Conservation (phyloP, 2,797 vertebrate genomes). For the Microctenopoma stevenorrisi region DNA sequence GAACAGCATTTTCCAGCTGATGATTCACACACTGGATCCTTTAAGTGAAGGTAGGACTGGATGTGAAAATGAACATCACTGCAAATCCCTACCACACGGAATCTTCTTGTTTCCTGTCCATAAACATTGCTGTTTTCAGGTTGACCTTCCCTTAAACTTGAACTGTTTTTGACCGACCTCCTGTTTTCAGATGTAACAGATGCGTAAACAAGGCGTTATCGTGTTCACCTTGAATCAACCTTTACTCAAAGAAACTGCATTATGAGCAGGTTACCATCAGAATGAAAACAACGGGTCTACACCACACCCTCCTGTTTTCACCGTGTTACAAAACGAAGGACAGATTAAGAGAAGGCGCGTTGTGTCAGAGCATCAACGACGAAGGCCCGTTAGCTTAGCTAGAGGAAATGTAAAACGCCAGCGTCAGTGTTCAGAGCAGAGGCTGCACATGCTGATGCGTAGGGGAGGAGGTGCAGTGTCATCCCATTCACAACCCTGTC, state of each 20-base stretch:
- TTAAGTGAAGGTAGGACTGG: conserved; percentile 91
- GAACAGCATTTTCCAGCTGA: conserved; percentile 99
- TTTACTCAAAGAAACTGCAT: conserved; percentile 5
- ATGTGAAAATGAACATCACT: no score
- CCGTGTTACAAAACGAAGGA: not conserved
- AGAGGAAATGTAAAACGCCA: conserved; percentile 60
- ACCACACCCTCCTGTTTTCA: not conserved
- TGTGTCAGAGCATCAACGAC: conserved; percentile 59
- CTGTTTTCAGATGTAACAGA: conserved; percentile 22
- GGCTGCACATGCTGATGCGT: conserved; percentile 60
- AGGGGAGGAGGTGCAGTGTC: conserved; percentile 36
- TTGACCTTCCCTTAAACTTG: conserved; percentile 3
- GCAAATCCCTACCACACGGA: not conserved
- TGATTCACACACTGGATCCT: conserved; percentile 98
- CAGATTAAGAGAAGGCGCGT: conserved; percentile 13
- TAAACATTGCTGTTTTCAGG: conserved; percentile 21
- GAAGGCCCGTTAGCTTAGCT: conserved; percentile 65
- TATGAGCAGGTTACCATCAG: conserved; percentile 5
- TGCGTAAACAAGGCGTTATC: not conserved
- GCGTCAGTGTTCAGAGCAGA: conserved; percentile 48
- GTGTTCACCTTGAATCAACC: not conserved
- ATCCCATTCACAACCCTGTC: conserved; percentile 29
- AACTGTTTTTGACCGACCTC: conserved; percentile 20
- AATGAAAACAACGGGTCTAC: not conserved
- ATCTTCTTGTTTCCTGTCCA: not conserved